Evolutionary conservation across 2,888 invertebrate genomes (phyloP).

Genomic region (Athalia circularis): DNA sequence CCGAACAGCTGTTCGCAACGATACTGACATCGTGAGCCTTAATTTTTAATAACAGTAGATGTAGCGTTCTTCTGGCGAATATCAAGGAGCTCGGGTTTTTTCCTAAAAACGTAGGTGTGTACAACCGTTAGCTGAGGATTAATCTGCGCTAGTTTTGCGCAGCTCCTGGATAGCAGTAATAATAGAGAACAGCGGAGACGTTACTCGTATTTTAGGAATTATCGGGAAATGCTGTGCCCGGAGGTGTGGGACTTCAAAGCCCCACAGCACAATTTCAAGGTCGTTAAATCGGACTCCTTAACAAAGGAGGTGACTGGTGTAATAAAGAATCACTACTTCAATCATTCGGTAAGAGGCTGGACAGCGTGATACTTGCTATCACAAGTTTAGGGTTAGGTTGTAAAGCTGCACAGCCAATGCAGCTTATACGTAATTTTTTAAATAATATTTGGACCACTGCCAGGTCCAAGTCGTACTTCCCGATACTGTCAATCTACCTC

Average conservation of each 20-base stretch:
- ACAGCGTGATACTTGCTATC: constrained; percentile 24
- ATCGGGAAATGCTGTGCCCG: constrained; percentile 76
- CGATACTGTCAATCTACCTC: constrained; percentile 72
- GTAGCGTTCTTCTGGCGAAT: too few species aligned
- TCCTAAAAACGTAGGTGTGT: too few species aligned
- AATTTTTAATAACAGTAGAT: too few species aligned
- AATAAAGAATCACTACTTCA: constrained; percentile 74
- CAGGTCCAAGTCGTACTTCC: constrained; percentile 78
- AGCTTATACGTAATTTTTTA: constrained; percentile 62
- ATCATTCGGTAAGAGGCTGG: constrained; percentile 75
- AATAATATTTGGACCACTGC: constrained; percentile 59
- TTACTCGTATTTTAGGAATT: neutral
- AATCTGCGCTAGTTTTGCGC: too few species aligned
- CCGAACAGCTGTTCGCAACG: too few species aligned
- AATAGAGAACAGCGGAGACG: neutral
- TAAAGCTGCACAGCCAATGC: constrained; percentile 1
- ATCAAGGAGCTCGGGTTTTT: too few species aligned
- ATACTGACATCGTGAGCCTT: too few species aligned
- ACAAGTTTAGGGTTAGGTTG: constrained; percentile 25
- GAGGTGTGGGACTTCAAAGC: constrained; percentile 77
- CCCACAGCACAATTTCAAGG: constrained; percentile 71
- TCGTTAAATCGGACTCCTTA: constrained; percentile 65
- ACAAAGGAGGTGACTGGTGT: constrained; percentile 61
- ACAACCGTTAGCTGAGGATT: too few species aligned
- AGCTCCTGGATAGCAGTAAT: neutral